Evolutionary conservation across 2,888 invertebrate species (phyloP).

Genomic region (Nymphalis c-album): DNA sequence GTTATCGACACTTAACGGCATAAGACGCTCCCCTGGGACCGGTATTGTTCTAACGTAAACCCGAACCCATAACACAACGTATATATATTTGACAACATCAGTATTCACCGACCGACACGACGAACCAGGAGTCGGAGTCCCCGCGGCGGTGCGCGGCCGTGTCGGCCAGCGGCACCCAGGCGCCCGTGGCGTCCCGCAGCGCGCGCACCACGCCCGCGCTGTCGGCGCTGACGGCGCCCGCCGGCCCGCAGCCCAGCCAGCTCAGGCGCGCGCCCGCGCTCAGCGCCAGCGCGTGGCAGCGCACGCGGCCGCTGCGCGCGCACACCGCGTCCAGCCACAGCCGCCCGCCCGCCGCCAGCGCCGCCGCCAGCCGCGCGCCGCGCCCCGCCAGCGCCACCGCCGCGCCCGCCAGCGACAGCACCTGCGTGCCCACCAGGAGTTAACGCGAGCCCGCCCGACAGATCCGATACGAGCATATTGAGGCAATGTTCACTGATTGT

Average conservation of each 20-base stretch:
- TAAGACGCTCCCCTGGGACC: too few relatives aligned
- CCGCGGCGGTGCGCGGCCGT: conserved; percentile 82
- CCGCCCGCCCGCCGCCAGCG: conserved; percentile 82
- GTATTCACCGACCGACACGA: conserved; percentile 71
- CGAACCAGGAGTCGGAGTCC: conserved; percentile 71
- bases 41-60: too few relatives aligned
- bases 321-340: conserved; percentile 54
- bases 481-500: too few relatives aligned
- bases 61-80: neutral
- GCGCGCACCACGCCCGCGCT: conserved; percentile 91
- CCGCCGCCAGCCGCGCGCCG: conserved; percentile 70
- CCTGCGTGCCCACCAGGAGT: conserved; percentile 57
- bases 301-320: conserved; percentile 68
- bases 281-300: conserved; percentile 84
- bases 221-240: conserved; percentile 88
- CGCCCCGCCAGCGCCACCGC: conserved; percentile 67
- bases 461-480: too few relatives aligned
- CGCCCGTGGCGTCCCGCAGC: conserved; percentile 84
- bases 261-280: conserved; percentile 83
- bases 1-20: too few relatives aligned
- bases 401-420: conserved; percentile 69
- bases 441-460: too few relatives aligned
- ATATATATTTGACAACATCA: neutral
- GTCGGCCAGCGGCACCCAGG: conserved; percentile 92
- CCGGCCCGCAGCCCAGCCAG: conserved; percentile 92